These are phyloP conservation scores for Benitochromis conjunctus DNA, from an alignment of 2,113 vertebrate genomes.

Conservation along the genomic window DNA sequence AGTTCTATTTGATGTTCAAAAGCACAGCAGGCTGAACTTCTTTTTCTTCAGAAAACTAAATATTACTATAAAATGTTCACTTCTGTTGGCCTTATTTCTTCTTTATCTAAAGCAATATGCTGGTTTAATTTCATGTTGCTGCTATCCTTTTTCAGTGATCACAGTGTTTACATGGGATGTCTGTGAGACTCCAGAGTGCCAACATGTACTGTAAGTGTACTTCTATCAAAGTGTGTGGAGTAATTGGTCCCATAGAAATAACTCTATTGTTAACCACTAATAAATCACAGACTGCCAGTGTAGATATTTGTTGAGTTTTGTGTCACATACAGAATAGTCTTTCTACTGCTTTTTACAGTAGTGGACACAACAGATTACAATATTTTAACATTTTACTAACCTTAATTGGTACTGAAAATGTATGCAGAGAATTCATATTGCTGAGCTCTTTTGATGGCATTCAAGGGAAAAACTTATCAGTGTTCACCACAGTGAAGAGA, in stretches of 20 bases:
- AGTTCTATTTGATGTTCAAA: neutral
- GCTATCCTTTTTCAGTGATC: neutral
- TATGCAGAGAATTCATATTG: neutral
- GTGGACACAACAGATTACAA: neutral
- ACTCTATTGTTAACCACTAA: neutral
- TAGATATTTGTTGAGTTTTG: neutral
- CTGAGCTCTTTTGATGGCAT: neutral
- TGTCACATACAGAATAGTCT: neutral
- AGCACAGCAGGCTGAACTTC: neutral
- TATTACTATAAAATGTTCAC: neutral
- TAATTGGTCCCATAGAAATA: conserved; percentile 38
- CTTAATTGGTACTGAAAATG: neutral
- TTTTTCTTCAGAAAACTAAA: neutral
- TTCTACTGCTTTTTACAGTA: neutral
- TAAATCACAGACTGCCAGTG: conserved; percentile 23
- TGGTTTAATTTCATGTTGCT: neutral
- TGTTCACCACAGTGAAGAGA: neutral
- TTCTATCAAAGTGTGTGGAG: neutral
- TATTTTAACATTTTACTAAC: neutral
- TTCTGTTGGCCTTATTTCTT: neutral
- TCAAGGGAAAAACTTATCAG: neutral
- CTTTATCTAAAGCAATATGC: neutral
- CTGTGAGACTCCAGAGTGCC: neutral
- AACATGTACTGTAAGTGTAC: neutral
- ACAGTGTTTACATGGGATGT: neutral